Base-by-base conservation (phyloP, 2,113 vertebrate genomes). In the Phyllostomus hastatus region DNA sequence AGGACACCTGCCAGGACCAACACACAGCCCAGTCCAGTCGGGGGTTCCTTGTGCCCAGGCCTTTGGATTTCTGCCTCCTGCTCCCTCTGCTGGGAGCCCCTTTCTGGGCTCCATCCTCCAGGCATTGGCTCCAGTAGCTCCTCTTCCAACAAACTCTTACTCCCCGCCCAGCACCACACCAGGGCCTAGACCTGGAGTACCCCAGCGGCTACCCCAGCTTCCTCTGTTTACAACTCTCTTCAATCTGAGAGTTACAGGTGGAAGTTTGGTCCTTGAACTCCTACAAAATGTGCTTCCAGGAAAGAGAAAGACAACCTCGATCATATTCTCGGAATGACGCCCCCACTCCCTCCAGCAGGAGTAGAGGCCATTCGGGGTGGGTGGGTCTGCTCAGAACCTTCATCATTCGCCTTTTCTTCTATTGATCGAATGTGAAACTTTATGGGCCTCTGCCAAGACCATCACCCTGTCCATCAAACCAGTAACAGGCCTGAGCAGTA, bases 331-430 rank as follows among this genome's bases (percentile, higher is more conserved):
- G 66, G 24, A 66, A 50, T n/a, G 52, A 76, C 22, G 2, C 31
- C 31, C 24, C 31, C 2, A 10, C 3, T 41, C 16, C 46, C n/a
- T 67, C 54, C 50, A 41, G 64, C 38, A 50, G 14, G 52, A 59
- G 19, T 31, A 2, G 59, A 35, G 14, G 10, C 0, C 33, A 0
- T 24, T 22, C 2, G 3, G 22, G 20, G 57, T 24, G 20, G 57
- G 57, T n/a, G 57, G n/a, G 31, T 57, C 72, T 81, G n/a, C 61
- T 64, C 20, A 38, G 33, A 57, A 24, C 38, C 24, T 31, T 31
- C 52, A 64, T 22, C 87, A 31, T 43, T 46, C 10, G n/a, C 38
- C n/a, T 79, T 81, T 59, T 59, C 86, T 41, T 57, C 28, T 50
- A 7, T 24, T 31, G 26, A 87, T 5, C 19, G 24, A 38, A 41